phyloP scores from a whole-genome alignment of 2,797 vertebrate species.

The Mycteria americana region DNA sequence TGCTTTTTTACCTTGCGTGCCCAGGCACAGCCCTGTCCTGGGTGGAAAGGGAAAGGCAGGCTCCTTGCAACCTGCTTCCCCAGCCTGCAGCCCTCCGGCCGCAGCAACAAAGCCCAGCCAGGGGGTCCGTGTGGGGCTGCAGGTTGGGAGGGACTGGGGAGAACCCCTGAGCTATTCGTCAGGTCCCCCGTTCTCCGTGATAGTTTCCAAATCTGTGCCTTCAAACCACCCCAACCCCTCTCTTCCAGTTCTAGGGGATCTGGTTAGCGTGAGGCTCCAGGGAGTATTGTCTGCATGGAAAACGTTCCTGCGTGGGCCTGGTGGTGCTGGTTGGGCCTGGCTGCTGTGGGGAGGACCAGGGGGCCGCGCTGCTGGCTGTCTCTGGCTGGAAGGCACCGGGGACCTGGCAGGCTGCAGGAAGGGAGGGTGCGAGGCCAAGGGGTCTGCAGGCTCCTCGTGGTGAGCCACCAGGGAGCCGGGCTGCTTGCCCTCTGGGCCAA shows the following conservation, averaged over 20 bases:
- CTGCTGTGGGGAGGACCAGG: background rate
- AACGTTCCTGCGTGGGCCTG: background rate
- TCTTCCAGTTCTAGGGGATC: too few relatives aligned
- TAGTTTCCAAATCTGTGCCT: background rate
- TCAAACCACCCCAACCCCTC: background rate
- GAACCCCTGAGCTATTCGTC: background rate
- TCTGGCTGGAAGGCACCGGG: background rate
- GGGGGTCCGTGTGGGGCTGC: background rate
- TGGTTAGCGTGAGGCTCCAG: background rate
- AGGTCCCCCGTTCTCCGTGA: background rate
- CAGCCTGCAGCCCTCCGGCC: background rate
- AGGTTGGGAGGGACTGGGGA: background rate
- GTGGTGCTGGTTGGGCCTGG: background rate
- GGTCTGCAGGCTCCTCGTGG: background rate
- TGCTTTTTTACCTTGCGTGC: constrained; percentile 1
- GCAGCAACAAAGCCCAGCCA: background rate
- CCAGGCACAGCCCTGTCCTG: background rate
- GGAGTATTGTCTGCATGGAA: background rate
- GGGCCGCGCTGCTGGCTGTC: background rate
- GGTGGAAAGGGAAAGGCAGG: background rate
- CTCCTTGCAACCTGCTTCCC: background rate
- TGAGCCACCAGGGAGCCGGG: fast-evolving
- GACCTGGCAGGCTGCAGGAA: background rate
- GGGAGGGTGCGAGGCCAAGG: background rate
- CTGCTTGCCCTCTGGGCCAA: background rate